A percentile compares a stretch with the other conserved stretches of the same genome.
phyloP scores from a whole-genome alignment of 1,140 invertebrate species.

The Brachionus rotundiformis region DNA sequence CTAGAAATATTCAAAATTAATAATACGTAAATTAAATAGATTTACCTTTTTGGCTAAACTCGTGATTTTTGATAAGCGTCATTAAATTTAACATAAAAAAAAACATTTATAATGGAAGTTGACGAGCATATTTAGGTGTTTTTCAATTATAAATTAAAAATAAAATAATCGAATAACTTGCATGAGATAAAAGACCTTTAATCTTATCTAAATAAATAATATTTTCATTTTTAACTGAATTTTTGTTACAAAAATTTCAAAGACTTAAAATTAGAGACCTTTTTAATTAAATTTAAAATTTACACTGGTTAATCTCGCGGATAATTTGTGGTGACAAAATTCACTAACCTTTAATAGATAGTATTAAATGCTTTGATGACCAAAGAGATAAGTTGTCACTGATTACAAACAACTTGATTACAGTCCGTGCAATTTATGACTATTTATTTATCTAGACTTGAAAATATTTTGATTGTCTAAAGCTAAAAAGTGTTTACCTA shows the following conservation, averaged over 20 bases:
- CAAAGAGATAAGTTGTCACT: neutral
- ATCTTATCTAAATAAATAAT: no score
- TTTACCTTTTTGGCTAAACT: conserved; percentile 14
- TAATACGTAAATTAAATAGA: neutral
- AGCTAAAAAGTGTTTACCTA: neutral
- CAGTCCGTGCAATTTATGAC: neutral
- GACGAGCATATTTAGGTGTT: neutral
- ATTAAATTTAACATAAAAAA: conserved; percentile 13
- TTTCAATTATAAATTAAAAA: no score
- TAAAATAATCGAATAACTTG: neutral
- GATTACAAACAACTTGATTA: neutral
- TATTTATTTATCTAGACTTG: conserved; percentile 10
- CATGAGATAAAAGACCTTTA: neutral
- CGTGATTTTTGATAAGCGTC: conserved; percentile 12
- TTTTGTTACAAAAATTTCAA: no score
- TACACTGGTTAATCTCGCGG: neutral
- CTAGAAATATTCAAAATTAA: neutral
- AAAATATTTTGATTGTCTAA: conserved; percentile 1
- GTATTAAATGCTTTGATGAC: neutral
- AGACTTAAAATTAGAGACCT: no score
- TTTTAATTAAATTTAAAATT: no score
- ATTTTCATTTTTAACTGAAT: no score
- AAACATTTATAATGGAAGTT: neutral
- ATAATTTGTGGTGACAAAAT: neutral
- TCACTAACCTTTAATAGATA: neutral